These are phyloP conservation scores for Pherbina coryleti DNA, from an alignment of 2,888 invertebrate genomes.

Conservation along the genomic window DNA sequence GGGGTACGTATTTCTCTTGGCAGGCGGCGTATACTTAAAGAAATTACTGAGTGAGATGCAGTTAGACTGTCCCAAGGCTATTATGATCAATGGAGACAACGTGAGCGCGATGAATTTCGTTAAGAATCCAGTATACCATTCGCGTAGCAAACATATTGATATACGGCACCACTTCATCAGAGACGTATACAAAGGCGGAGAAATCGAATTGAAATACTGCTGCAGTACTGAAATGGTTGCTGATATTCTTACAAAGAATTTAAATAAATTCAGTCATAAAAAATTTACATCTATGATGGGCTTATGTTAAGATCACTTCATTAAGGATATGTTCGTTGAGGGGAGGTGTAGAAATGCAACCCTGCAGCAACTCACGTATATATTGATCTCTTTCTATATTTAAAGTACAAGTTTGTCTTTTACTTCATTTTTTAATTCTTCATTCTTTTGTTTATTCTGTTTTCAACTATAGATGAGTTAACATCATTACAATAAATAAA, in stretches of 20 bases:
- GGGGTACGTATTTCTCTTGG: constrained; percentile 40
- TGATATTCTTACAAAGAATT: constrained; percentile 42
- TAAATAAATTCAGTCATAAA: constrained; percentile 22
- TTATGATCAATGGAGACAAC: constrained; percentile 28
- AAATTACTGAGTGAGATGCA: not conserved
- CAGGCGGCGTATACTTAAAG: constrained; percentile 36
- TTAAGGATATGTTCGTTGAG: no score
- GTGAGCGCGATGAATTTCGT: constrained; percentile 33
- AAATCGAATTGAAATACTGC: constrained; percentile 41
- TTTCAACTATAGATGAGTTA: no score
- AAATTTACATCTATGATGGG: constrained; percentile 38
- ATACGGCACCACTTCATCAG: constrained; percentile 37
- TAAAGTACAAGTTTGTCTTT: no score
- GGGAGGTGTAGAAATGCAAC: no score
- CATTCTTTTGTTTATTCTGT: no score
- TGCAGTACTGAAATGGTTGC: constrained; percentile 37
- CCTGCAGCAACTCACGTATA: no score
- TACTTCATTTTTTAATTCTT: no score
- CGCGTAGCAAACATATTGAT: constrained; percentile 41
- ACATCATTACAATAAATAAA: no score
- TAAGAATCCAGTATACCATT: constrained; percentile 43
- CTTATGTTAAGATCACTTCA: constrained; percentile 23
- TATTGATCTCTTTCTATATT: no score
- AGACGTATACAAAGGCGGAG: no score
- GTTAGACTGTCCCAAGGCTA: constrained; percentile 1